A percentile compares a stretch with the other conserved stretches of the same genome.
phyloP scores from a whole-genome alignment of 2,113 vertebrate species.

The Sylvietta virens region DNA sequence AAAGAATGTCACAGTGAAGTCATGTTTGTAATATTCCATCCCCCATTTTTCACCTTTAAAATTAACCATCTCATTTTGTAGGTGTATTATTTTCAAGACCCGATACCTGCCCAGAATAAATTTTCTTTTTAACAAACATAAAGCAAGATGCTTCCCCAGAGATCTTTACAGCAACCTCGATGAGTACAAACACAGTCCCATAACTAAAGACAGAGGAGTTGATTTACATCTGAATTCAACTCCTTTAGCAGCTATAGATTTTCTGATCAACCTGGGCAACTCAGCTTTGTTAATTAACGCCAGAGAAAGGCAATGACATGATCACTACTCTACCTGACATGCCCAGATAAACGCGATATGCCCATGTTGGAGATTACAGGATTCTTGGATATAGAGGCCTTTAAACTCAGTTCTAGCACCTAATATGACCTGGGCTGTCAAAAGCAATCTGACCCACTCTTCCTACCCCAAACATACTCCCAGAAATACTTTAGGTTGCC shows the following conservation, averaged over 20 bases:
- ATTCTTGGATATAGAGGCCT: not conserved
- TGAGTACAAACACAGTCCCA: not conserved
- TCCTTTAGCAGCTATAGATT: not conserved
- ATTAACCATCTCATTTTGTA: not conserved
- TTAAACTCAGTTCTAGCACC: not conserved
- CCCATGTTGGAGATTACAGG: fast-evolving
- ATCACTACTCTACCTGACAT: not conserved
- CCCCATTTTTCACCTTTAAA: not conserved
- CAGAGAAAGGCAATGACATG: not conserved
- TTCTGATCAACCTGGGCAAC: not conserved
- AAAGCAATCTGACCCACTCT: not conserved
- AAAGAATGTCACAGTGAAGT: not conserved
- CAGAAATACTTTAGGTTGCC: not conserved
- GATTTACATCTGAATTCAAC: not conserved
- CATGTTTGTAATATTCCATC: not conserved
- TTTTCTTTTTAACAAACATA: not conserved
- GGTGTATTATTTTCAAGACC: not conserved
- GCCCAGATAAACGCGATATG: not conserved
- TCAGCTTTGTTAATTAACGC: not conserved
- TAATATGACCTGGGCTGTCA: not conserved
- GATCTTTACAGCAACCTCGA: not conserved
- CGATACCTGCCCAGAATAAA: not conserved
- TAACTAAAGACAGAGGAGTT: not conserved
- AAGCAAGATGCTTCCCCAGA: not conserved
- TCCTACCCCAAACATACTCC: not conserved